Evolutionary conservation across 2,888 invertebrate genomes (phyloP), one percentile per base, ranked within the genome.

Genomic region (Lycophotia porphyrea): DNA sequence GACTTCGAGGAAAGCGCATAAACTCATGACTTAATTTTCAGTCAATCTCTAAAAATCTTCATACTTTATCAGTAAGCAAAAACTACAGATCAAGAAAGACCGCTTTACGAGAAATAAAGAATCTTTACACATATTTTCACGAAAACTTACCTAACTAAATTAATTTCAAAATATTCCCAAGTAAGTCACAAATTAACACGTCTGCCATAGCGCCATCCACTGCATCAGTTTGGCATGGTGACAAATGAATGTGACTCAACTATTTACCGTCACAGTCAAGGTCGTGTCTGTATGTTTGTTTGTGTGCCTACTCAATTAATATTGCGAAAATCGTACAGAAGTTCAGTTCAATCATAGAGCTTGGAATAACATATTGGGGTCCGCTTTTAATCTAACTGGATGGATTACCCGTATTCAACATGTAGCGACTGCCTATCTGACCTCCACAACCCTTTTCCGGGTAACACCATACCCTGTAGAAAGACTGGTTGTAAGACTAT

Each of bases 141-240:
- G 18, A n/a, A 60, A 52, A 44, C 3, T 0, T 21, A 18, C 21
- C 9, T 15, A 34, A 2, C 18, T 2, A 49, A 58, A 27, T 47
- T n/a, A 15, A 31, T n/a, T 15, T 36, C 0, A 8, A 72, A 21
- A 64, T 13, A 47, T 55, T 52, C 3, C 7, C 2, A 18, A 44
- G 0, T 27, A 27, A 21, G 21, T 61, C n/a, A 44, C 5, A 67
- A 74, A 73, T 82, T 0, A 47, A 42, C 55, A 82, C 65, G 11
- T 82, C 11, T n/a, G 18, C 82, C 84, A 91, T 91, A 89, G 76
- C 75, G 67, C 82, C 91, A 76, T 90, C 90, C 87, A 58, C 36
- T 88, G 92, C 92, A 92, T 84, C 90, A 91, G 92, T 70, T 78
- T 78, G 87, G 85, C 87, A 79, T 78, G 79, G 76, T 78, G 80